Evolutionary conservation across 2,797 vertebrate genomes (phyloP), one percentile per base, ranked within the genome.

Genomic region (Rhyacichthys aspro): DNA sequence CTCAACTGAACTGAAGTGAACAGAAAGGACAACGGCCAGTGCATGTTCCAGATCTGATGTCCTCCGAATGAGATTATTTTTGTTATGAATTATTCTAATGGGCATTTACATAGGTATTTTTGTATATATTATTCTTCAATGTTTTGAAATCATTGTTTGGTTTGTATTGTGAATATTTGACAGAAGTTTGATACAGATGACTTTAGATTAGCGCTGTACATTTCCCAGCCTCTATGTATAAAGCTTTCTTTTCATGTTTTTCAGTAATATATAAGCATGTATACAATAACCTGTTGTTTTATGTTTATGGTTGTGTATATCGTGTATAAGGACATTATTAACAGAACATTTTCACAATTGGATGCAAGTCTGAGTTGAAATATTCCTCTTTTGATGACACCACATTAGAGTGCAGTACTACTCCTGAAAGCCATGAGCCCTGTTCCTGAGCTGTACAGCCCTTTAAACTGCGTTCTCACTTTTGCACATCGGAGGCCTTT

Each of bases 211-310:
- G 83, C 73, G 84, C 81, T 95, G 94, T 95, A 95, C 88, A 95
- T 96, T 89, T 94, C 92, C 94, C 89, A 92, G 94, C 94, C 94
- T 76, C 49, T 76, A 91, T 91, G 88, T 92, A 92, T 89, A 84
- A 90, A 89, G 88, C 92, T 92, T 92, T 94, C 89, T 91, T 91
- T 86, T 70, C 73, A 84, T 82, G 81, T 88, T 90, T 93, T 93
- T 92, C 86, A 89, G 90, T 90, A 91, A 91, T 90, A 86, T 89
- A 81, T 80, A 87, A 81, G 96, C 96, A 98, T 96, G 96, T 95
- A 95, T 91, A 93, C 92, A 94, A 76, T 79, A 85, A 90, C 88
- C 88, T 92, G 90, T 92, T 86, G 72, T 91, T 89, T 90, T 90
- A 86, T 89, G 91, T 92, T 90, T 88, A 93, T 92, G 1, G 7